These are phyloP conservation scores for Aythya baeri DNA, from an alignment of 2,113 vertebrate species.

Conservation along the genomic window DNA sequence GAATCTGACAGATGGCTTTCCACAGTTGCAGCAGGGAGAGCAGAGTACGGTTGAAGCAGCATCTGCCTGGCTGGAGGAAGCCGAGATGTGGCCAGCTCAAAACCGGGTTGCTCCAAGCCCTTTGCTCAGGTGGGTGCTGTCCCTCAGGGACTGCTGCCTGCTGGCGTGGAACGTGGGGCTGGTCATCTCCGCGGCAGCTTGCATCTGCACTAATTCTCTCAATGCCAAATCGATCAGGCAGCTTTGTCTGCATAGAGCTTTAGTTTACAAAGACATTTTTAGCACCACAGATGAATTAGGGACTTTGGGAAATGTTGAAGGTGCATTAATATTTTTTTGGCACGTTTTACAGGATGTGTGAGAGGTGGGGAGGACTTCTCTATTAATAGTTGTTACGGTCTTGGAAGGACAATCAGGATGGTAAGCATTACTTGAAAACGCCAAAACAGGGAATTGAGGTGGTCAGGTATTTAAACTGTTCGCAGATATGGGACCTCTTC, in stretches of 20 bases:
- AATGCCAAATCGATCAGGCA: background rate
- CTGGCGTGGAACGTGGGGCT: background rate
- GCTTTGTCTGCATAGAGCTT: background rate
- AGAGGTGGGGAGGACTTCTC: background rate
- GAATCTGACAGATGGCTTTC: conserved; percentile 61
- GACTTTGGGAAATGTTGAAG: background rate
- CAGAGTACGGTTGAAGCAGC: background rate
- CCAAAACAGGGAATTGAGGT: background rate
- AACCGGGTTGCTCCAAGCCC: background rate
- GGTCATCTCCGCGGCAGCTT: background rate
- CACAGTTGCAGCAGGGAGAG: background rate
- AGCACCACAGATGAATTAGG: fast-evolving
- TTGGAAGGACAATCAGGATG: background rate
- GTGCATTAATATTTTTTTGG: background rate
- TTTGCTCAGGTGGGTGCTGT: background rate
- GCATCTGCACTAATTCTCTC: background rate
- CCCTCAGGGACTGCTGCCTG: background rate
- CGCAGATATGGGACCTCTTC: background rate
- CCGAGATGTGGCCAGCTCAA: background rate
- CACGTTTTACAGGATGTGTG: fast-evolving
- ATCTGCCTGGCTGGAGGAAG: background rate
- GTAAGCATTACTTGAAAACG: background rate
- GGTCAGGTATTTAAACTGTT: background rate
- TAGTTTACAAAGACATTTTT: background rate
- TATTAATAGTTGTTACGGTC: background rate